These are phyloP conservation scores for Simalia tracyae DNA, from an alignment of 2,797 vertebrate genomes.

Conservation along the genomic window DNA sequence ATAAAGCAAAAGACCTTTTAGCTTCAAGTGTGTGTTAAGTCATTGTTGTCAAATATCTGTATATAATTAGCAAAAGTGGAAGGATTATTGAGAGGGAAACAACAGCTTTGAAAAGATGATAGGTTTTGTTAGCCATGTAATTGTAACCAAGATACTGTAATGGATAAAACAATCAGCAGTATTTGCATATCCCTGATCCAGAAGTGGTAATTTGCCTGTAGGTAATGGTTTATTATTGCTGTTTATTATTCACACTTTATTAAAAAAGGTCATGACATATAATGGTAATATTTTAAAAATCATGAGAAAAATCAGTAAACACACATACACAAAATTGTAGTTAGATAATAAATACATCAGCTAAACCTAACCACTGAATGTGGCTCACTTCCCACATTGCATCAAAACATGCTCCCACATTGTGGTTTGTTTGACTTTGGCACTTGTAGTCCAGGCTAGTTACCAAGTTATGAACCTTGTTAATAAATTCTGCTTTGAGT, in stretches of 20 bases:
- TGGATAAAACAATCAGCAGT: not conserved
- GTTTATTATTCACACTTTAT: not conserved
- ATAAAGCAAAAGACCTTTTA: not conserved
- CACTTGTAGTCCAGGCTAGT: not conserved
- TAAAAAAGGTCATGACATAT: not conserved
- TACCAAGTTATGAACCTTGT: not conserved
- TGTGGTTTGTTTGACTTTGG: not conserved
- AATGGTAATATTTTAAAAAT: not conserved
- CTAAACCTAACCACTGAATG: not conserved
- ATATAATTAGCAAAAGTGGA: not conserved
- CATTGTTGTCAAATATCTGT: not conserved
- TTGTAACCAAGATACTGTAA: slow-evolving; percentile 20
- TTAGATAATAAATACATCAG: not conserved
- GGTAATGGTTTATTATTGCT: not conserved
- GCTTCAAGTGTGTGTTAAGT: not conserved
- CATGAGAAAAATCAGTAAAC: not conserved
- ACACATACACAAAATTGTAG: not conserved
- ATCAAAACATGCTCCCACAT: not conserved
- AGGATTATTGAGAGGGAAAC: not conserved
- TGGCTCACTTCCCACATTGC: not conserved
- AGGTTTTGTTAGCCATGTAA: not conserved
- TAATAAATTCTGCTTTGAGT: not conserved
- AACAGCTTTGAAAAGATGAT: not conserved
- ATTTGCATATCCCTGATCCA: not conserved
- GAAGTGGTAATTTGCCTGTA: not conserved